These are phyloP conservation scores for Erpornis zantholeuca DNA, from an alignment of 2,113 vertebrate genomes.

Conservation along the genomic window DNA sequence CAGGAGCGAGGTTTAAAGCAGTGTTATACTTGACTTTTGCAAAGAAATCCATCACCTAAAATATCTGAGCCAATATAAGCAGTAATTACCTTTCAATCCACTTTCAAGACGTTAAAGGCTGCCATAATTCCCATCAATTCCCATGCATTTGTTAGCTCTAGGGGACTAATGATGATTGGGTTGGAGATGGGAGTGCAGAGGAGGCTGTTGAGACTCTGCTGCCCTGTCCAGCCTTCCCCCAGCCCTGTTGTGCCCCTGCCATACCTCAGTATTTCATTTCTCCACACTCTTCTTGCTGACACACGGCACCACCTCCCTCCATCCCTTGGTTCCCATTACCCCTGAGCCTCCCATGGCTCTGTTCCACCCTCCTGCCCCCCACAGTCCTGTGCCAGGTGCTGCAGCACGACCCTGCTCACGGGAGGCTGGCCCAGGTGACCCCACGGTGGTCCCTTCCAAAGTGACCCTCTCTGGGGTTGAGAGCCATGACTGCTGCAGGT, in stretches of 20 bases:
- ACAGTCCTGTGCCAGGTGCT: not conserved
- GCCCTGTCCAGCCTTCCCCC: not conserved
- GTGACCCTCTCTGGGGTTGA: not conserved
- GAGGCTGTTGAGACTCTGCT: not conserved
- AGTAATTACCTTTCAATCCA: not conserved
- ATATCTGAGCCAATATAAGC: not conserved
- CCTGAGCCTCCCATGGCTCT: not conserved
- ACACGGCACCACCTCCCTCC: not conserved
- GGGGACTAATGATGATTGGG: not conserved
- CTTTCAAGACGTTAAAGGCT: not conserved
- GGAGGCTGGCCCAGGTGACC: not conserved
- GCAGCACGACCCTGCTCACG: accelerated
- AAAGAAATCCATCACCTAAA: not conserved
- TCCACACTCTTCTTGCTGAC: not conserved
- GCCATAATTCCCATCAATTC: not conserved
- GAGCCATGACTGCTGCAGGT: not conserved
- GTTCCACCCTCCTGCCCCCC: accelerated
- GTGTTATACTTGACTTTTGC: not conserved
- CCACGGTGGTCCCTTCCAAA: not conserved
- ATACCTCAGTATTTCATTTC: not conserved
- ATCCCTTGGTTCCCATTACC: not conserved
- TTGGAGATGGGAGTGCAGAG: not conserved
- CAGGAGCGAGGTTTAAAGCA: not conserved
- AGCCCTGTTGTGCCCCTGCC: not conserved
- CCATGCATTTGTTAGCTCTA: not conserved